Conservation (phyloP, 1,140 invertebrate genomes). For the Pseudomyrmex dendroicus region DNA sequence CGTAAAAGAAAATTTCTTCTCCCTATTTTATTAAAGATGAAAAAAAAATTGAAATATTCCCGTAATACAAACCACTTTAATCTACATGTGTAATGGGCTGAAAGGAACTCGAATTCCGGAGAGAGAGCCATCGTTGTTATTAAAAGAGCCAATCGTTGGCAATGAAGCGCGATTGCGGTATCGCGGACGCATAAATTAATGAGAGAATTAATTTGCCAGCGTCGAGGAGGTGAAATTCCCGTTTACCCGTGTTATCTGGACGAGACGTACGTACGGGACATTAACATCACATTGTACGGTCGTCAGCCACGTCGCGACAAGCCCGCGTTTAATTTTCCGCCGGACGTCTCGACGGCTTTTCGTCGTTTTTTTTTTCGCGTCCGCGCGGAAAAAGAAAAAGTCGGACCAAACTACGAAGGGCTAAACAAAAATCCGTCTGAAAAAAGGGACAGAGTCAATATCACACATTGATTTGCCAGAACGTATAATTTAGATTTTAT, state of each 20-base stretch:
- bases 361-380: background rate
- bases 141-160: slow-evolving; percentile 16
- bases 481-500: too few species aligned
- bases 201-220: slow-evolving; percentile 46
- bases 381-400: background rate
- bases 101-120: too few species aligned
- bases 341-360: slow-evolving; percentile 17
- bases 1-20: too few species aligned
- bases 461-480: too few species aligned
- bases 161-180: slow-evolving; percentile 25
- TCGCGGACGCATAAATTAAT: slow-evolving; percentile 43
- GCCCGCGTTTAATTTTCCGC: slow-evolving; percentile 35
- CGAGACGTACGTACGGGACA: slow-evolving; percentile 32
- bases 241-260: slow-evolving; percentile 42
- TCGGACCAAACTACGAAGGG: background rate
- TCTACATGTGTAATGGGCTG: too few species aligned
- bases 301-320: slow-evolving; percentile 39
- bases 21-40: too few species aligned
- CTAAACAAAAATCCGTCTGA: too few species aligned
- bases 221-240: slow-evolving; percentile 27
- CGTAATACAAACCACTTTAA: background rate
- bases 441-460: background rate
- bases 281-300: slow-evolving; percentile 45
- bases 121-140: slow-evolving; percentile 16
- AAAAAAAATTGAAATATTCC: slow-evolving; percentile 6